phyloP scores from a whole-genome alignment of 2,797 vertebrate genomes.

The Halcyon badia region DNA sequence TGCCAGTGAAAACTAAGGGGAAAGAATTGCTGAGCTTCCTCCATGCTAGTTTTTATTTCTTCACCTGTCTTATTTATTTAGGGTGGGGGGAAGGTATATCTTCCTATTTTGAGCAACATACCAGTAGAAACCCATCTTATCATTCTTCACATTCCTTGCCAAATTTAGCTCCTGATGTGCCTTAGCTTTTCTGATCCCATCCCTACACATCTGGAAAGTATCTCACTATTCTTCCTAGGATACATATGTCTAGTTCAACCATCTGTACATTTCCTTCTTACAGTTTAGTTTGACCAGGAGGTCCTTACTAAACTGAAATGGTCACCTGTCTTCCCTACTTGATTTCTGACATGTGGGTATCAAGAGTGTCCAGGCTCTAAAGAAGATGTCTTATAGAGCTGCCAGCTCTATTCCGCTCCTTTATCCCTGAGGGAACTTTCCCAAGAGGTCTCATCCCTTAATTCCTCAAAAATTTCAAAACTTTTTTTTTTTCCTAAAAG shows the following conservation, averaged over 20 bases:
- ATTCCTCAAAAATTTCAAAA: background rate
- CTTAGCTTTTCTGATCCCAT: background rate
- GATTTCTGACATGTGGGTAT: background rate
- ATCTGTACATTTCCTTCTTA: background rate
- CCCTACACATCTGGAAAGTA: background rate
- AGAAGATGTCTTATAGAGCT: background rate
- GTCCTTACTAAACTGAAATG: background rate
- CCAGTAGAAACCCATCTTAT: background rate
- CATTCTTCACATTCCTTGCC: background rate
- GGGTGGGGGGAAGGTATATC: background rate
- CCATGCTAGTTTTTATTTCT: background rate
- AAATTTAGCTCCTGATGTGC: background rate
- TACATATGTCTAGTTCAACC: background rate
- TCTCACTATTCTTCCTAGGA: background rate
- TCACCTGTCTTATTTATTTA: background rate
- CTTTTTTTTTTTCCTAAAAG: background rate
- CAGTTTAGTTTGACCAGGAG: background rate
- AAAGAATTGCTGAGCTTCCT: background rate
- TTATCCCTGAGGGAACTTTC: background rate
- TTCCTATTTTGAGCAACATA: background rate
- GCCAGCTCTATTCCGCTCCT: background rate
- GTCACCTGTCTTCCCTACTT: background rate
- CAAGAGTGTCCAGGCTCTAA: background rate
- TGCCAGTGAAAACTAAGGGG: background rate
- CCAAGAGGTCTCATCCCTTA: rapidly evolving